Percentiles rank a stretch among this genome's conserved stretches.
These are phyloP conservation scores for Carduelis carduelis DNA, from an alignment of 2,797 vertebrate genomes.

Conservation along the genomic window DNA sequence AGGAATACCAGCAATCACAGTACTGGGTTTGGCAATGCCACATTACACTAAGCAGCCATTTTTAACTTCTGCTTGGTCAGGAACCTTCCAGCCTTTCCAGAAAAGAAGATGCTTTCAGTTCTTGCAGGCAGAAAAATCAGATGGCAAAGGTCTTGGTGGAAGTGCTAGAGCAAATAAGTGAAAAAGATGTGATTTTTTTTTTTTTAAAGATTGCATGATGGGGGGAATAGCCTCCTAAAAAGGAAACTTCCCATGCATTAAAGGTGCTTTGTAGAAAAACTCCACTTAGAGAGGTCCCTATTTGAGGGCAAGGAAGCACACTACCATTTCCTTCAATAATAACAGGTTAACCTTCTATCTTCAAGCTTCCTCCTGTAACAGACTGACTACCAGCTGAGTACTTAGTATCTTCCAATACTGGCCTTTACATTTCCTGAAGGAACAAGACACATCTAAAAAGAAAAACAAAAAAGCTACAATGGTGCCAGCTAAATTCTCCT, in stretches of 20 bases:
- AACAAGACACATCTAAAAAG: not conserved
- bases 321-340: not conserved
- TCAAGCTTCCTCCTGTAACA: not conserved
- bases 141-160: not conserved
- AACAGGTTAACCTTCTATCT: not conserved
- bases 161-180: not conserved
- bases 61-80: not conserved
- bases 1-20: not conserved
- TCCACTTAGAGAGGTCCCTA: not conserved
- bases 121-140: not conserved
- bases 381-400: rapidly evolving
- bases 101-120: not conserved
- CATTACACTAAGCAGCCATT: not conserved
- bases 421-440: not conserved
- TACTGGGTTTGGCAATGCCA: not conserved
- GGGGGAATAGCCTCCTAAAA: not conserved
- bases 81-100: not conserved
- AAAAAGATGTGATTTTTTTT: not conserved
- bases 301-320: not conserved
- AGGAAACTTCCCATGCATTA: not conserved
- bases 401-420: not conserved
- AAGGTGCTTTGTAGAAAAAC: not conserved
- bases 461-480: not conserved
- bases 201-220: not conserved
- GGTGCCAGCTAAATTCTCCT: not conserved